These are phyloP conservation scores for Myotis daubentonii DNA, from an alignment of 2,797 vertebrate genomes.

Conservation along the genomic window DNA sequence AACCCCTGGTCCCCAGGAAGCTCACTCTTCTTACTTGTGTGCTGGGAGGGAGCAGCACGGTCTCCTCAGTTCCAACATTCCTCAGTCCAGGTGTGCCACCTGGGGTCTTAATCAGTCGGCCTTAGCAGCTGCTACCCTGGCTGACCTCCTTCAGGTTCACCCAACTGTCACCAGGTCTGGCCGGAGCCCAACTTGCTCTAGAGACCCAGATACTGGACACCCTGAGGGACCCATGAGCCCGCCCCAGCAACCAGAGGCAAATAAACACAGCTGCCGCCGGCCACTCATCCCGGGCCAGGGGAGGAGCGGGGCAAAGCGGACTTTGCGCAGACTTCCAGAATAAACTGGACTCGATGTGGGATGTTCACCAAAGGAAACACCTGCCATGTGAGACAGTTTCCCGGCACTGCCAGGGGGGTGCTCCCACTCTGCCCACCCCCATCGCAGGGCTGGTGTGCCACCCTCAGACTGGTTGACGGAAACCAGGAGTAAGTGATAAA, in stretches of 20 bases:
- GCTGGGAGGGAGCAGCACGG: neutral
- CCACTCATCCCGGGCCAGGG: neutral
- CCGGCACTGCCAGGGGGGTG: neutral
- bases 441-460: neutral
- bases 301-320: neutral
- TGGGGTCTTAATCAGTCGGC: neutral
- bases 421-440: neutral
- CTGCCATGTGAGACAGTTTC: neutral
- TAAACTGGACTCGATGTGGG: neutral
- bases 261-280: neutral
- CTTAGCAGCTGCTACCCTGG: neutral
- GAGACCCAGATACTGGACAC: neutral
- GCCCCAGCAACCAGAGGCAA: neutral
- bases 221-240: neutral
- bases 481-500: neutral
- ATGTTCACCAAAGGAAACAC: neutral
- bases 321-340: neutral
- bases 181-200: neutral
- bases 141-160: neutral
- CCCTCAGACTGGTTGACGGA: neutral
- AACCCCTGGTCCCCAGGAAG: neutral
- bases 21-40: neutral
- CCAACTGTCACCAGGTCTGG: neutral
- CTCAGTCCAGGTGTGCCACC: neutral
- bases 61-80: neutral